phyloP scores from a whole-genome alignment of 2,113 vertebrate species.

The Rhodinocichla rosea region DNA sequence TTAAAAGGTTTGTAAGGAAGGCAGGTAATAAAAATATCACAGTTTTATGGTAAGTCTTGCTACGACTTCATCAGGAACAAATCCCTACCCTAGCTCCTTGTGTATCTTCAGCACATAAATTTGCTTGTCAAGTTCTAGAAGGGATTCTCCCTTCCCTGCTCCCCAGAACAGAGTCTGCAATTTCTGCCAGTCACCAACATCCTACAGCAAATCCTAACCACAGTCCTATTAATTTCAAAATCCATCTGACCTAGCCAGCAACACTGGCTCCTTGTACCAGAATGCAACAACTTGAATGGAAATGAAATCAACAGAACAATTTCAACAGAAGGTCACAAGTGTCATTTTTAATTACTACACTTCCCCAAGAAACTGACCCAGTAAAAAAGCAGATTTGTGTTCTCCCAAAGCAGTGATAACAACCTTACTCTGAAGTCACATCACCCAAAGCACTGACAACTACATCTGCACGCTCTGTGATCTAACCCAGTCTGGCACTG shows the following conservation, averaged over 20 bases:
- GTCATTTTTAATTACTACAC: background rate
- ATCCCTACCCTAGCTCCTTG: background rate
- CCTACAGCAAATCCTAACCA: background rate
- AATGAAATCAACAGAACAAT: background rate
- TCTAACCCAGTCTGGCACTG: background rate
- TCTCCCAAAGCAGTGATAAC: background rate
- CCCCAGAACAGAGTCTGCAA: background rate
- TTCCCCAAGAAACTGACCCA: background rate
- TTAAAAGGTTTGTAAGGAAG: background rate
- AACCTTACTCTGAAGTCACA: background rate
- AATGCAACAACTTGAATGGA: background rate
- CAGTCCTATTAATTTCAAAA: background rate
- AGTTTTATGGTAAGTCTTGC: background rate
- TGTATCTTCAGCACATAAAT: rapidly evolving
- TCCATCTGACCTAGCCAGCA: background rate
- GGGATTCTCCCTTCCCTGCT: background rate
- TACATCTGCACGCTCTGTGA: background rate
- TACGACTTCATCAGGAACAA: background rate
- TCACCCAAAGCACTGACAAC: background rate
- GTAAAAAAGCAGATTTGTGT: background rate
- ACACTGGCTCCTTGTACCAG: background rate
- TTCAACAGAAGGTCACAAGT: background rate
- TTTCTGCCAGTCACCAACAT: background rate
- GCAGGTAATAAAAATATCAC: background rate
- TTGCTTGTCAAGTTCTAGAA: background rate